Base-by-base conservation (phyloP, 2,797 vertebrate species). In the Notolabrus celidotus region DNA sequence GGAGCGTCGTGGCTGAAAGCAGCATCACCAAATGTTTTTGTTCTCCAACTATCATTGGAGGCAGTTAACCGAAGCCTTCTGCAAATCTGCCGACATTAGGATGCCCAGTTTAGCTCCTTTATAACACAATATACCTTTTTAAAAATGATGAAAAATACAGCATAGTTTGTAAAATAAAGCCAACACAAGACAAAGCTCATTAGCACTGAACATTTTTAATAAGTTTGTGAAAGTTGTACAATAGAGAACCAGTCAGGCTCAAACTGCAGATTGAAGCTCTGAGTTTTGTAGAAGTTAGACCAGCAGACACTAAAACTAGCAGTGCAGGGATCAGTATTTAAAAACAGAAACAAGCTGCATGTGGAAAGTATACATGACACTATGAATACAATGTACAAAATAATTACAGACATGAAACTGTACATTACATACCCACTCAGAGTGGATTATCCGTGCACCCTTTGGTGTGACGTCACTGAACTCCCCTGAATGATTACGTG, bases 301-400 rank as follows among this genome's bases (percentile, higher is more conserved):
- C 22, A 41, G 52, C 27, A 75, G 38, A 65, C 36, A 67, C 47
- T 66, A 77, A 65, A 91, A 84, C 90, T 89, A 95, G 89, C 93
- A 94, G 94, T 95, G 94, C 92, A 94, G 90, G 83, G 87, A 84
- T 54, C 34, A 83, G 82, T 42, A 74, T 82, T 93, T 89, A 92
- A 89, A 83, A 95, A 91, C 91, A 92, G 92, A 63, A 86, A 91
- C 85, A 81, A 75, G 79, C 88, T 86, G 88, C 84, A 84, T 73
- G 71, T 92, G 81, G 87, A 93, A 94, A 91, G 88, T 83, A 89
- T 91, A 89, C 92, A 93, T 89, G 87, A 84, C 88, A 59, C 42
- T 56, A 58, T 56, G 55, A 62, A 74, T 68, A 73, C 29, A 74
- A 71, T 43, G 59, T 81, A 79, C 36, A 92, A 91, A 74, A 82